Conservation (phyloP, 2,113 vertebrate species). For the Todiramphus saurophagus region DNA sequence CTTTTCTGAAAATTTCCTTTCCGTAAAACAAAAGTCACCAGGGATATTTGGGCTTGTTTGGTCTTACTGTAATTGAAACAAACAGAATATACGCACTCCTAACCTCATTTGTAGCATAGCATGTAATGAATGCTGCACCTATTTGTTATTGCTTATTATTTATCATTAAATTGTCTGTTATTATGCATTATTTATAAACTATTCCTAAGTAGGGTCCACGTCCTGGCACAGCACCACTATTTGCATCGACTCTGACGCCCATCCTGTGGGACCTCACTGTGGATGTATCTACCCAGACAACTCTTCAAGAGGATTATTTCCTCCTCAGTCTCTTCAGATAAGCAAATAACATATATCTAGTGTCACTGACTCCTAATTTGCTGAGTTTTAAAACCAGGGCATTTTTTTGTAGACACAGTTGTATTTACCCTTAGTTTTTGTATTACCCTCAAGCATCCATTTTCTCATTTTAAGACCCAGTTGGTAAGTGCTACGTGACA, state of each 20-base stretch:
- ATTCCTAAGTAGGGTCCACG: background rate
- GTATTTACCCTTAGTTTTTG: background rate
- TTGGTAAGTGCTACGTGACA: background rate
- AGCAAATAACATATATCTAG: background rate
- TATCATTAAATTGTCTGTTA: background rate
- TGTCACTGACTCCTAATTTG: background rate
- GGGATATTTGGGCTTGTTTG: slow-evolving; percentile 2
- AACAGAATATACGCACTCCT: background rate
- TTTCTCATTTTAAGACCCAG: background rate
- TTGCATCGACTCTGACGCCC: background rate
- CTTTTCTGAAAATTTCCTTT: background rate
- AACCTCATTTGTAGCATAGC: background rate
- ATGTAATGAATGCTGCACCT: background rate
- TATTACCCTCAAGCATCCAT: background rate
- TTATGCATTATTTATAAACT: background rate
- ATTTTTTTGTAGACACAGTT: background rate
- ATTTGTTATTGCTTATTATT: background rate
- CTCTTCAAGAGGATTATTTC: background rate
- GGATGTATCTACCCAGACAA: background rate
- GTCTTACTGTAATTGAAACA: slow-evolving; percentile 35
- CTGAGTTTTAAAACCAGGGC: background rate
- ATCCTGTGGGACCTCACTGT: background rate
- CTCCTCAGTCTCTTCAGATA: background rate
- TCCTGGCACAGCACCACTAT: background rate
- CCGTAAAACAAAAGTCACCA: background rate